Base-by-base conservation (phyloP, 1,140 invertebrate genomes). In the Anagrus nilaparvatae region DNA sequence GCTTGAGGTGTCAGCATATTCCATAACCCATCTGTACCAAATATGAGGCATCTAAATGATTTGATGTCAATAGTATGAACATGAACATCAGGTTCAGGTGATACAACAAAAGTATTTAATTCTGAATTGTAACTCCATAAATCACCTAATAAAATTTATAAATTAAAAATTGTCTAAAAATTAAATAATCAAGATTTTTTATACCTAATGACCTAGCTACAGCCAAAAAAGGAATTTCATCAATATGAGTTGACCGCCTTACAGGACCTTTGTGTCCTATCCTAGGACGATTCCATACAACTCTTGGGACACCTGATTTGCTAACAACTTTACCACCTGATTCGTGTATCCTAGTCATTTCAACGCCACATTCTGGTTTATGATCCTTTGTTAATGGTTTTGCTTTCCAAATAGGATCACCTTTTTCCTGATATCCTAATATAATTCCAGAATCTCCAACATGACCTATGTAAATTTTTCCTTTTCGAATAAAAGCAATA, bases 381-480 rank as follows among this genome's bases (percentile, higher is more conserved):
- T 98, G 95, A 60, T 98, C 94, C 50, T 71, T 77, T 0, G 91
- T 95, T 30, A 95, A 59, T 2, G 82, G 75, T 58, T 77, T 78
- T 0, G 87, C 82, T 38, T 75, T 74, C 88, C 88, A 93, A 47
- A 78, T 72, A 12, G 73, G 67, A 49, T 76, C 74, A 35, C 71
- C 72, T 37, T 79, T 75, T 46, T 79, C 75, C 59, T 86, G 81
- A 58, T 82, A 81, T 19, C 92, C 93, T 29, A 97, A 70, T 17
- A 94, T 83, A 55, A 97, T 92, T 12, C 82, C 89, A 0, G 93
- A 97, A 66, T 98, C 95, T 14, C 95, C 95, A 21, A 97, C 94
- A 75, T 98, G 95, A 13, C 93, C 94, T 38, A 94, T 86, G 59
- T 97, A 98, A 42, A 97, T 83, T 70, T 97, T 97, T 13, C 88